These are phyloP conservation scores for Drosophila anomalata DNA, from an alignment of 2,888 invertebrate genomes.

Conservation along the genomic window DNA sequence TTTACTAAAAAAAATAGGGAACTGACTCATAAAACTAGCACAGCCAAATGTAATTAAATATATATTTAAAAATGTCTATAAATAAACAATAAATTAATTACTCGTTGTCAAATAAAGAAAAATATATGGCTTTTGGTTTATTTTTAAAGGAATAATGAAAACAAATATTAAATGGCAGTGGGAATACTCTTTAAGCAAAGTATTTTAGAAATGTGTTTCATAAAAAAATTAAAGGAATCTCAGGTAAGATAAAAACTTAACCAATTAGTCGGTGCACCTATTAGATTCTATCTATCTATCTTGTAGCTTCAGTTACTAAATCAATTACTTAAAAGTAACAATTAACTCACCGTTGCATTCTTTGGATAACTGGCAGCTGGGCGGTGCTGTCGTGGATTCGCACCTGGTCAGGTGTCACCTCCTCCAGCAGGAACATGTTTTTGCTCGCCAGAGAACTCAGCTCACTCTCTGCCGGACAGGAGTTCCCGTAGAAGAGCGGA, in stretches of 20 bases:
- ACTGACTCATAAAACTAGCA: neutral
- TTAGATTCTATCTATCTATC: too few relatives aligned
- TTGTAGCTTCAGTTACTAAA: neutral
- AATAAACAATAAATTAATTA: neutral
- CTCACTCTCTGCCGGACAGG: slow-evolving; percentile 81
- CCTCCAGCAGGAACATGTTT: slow-evolving; percentile 84
- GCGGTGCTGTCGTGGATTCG: slow-evolving; percentile 91
- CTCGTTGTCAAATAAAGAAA: neutral
- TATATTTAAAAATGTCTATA: neutral
- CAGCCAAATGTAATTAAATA: neutral
- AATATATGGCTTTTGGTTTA: neutral
- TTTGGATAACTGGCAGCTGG: slow-evolving; percentile 88
- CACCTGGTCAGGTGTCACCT: slow-evolving; percentile 91
- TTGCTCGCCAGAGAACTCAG: slow-evolving; percentile 73
- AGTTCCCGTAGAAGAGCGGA: slow-evolving; percentile 85
- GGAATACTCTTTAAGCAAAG: neutral
- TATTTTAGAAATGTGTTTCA: too few relatives aligned
- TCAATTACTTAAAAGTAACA: neutral
- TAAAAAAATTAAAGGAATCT: too few relatives aligned
- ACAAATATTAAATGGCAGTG: neutral
- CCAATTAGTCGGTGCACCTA: too few relatives aligned
- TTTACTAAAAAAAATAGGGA: slow-evolving; percentile 5
- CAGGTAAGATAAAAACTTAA: too few relatives aligned
- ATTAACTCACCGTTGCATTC: slow-evolving; percentile 85
- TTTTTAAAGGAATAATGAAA: neutral